Base-by-base conservation (phyloP, 2,888 invertebrate species). In the Habrosyne pyritoides region DNA sequence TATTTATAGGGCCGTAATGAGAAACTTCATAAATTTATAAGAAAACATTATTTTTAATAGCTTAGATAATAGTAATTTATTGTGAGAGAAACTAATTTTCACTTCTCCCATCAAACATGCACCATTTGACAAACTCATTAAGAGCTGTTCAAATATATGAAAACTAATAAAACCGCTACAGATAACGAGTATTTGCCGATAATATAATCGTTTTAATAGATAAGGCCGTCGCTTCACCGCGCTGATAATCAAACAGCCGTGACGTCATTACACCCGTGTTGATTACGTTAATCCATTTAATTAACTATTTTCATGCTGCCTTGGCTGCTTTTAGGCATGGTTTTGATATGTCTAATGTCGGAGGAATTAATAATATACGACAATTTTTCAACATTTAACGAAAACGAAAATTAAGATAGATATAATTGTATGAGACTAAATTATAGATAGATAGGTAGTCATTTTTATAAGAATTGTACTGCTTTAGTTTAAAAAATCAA, bases 201-300 rank as follows among this genome's bases (percentile, higher is more conserved):
- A 66, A 65, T 60, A 60, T 49, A 50, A 55, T 53, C 61, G 54
- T 55, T n/a, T 54, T 60, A 60, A 59, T 56, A 57, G 57, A 54
- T 55, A 60, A 18, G 18, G 47, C 46, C 33, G 53, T 46, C 54
- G 54, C 46, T 46, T 46, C 28, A 21, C 54, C 54, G 1, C 21
- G 50, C 46, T 54, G 54, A 72, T 71, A 64, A 71, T 67, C 61
- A 33, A 61, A 65, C 53, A 59, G 36, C n/a, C 33, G 33, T n/a
- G 33, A 33, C 46, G 52, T 63, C 60, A 70, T 66, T 64, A 64
- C 59, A 64, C 57, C 57, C 51, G 57, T 51, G 53, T 55, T 69
- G 69, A 64, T 69, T 61, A 61, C 64, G 33, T 8, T 30, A 33
- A 52, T 22, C 47, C 14, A 49, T 28, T 49, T n/a, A 26, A 24